These are phyloP conservation scores for Fragum sueziense DNA, from an alignment of 2,888 invertebrate species.

Conservation along the genomic window DNA sequence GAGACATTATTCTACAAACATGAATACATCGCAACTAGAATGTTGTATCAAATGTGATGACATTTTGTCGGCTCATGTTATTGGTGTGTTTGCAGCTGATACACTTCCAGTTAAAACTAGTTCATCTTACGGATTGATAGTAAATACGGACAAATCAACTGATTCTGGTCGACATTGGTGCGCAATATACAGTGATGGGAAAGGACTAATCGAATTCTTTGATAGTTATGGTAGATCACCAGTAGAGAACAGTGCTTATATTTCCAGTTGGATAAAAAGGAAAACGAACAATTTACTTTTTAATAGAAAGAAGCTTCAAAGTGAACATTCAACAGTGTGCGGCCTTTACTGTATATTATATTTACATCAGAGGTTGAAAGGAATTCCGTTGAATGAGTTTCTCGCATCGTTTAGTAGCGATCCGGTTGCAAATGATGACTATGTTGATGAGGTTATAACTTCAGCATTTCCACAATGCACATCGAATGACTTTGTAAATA, in stretches of 20 bases:
- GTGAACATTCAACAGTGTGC: conserved; percentile 21
- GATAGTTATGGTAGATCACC: conserved; percentile 27
- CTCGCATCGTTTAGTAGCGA: conserved; percentile 13
- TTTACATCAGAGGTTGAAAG: conserved; percentile 23
- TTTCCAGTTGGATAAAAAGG: conserved; percentile 12
- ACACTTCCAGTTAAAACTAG: conserved; percentile 3
- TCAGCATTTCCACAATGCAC: conserved; percentile 15
- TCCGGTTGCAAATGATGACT: conserved; percentile 19
- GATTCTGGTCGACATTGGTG: conserved; percentile 44
- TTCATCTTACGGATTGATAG: conserved; percentile 34
- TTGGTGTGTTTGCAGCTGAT: conserved; percentile 38
- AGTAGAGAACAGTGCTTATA: conserved; percentile 15
- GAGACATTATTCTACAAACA: conserved; percentile 31
- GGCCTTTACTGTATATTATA: conserved; percentile 38
- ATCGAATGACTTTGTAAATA: conserved; percentile 21
- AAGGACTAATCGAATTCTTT: conserved; percentile 26
- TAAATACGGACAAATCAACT: conserved; percentile 34
- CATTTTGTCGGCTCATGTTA: conserved; percentile 1
- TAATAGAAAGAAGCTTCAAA: conserved; percentile 21
- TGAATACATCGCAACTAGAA: conserved; percentile 42
- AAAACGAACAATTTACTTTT: conserved; percentile 1
- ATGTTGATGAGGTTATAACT: conserved; percentile 4
- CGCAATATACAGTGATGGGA: conserved; percentile 19
- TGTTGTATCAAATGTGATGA: conserved; percentile 37
- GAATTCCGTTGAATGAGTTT: conserved; percentile 15